A percentile compares a stretch with the other conserved stretches of the same genome.
Evolutionary conservation across 2,888 invertebrate species (phyloP).

Genomic region (Agrypnus murinus): DNA sequence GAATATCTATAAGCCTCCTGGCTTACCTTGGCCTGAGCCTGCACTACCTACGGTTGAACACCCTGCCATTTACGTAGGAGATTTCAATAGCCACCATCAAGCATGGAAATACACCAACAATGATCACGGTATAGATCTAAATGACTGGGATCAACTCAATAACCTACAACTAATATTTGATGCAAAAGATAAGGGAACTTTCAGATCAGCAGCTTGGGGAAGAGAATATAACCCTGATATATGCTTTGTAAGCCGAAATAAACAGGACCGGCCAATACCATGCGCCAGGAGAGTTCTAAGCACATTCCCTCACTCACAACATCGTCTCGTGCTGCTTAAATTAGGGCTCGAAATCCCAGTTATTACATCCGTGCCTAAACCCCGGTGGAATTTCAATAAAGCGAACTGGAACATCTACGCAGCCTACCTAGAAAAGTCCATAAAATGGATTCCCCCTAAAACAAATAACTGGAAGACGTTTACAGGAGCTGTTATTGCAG

Average conservation of each 20-base stretch:
- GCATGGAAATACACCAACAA: conserved; percentile 25
- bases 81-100: conserved; percentile 37
- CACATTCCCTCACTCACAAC: conserved; percentile 9
- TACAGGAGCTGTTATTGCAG: conserved; percentile 35
- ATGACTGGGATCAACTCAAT: conserved; percentile 16
- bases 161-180: conserved; percentile 45
- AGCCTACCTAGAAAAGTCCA: conserved; percentile 36
- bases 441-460: conserved; percentile 42
- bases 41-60: neutral
- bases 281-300: conserved; percentile 5
- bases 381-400: no score
- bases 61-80: conserved; percentile 25
- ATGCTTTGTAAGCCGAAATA: conserved; percentile 41
- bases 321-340: conserved; percentile 7
- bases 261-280: conserved; percentile 3
- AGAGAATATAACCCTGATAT: conserved; percentile 50
- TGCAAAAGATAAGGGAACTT: conserved; percentile 51
- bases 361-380: conserved; percentile 10
- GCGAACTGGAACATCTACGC: neutral
- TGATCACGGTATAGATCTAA: conserved; percentile 13
- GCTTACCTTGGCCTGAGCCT: conserved; percentile 1
- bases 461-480: conserved; percentile 42
- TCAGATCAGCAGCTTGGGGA: conserved; percentile 51
- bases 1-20: conserved; percentile 35
- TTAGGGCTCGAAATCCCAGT: conserved; percentile 12